phyloP scores from a whole-genome alignment of 2,113 vertebrate species.

The Datnioides undecimradiatus region DNA sequence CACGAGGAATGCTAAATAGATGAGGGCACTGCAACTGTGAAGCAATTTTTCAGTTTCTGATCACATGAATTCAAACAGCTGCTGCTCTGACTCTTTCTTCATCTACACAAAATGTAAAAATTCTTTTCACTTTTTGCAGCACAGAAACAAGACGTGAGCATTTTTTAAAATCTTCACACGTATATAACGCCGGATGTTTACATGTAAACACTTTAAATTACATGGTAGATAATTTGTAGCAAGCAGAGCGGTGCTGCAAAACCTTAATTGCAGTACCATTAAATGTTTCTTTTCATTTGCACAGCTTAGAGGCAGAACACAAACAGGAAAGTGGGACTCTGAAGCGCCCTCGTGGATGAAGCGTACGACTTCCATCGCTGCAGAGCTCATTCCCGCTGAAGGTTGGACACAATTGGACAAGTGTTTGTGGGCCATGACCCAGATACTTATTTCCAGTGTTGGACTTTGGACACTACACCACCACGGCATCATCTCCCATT shows the following conservation, averaged over 20 bases:
- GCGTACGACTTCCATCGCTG: conserved; percentile 67
- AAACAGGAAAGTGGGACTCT: not conserved
- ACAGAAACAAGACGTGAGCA: not conserved
- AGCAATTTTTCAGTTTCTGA: not conserved
- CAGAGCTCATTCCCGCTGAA: conserved; percentile 49
- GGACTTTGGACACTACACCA: conserved; percentile 40
- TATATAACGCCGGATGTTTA: not conserved
- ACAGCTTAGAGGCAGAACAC: not conserved
- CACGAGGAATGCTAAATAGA: not conserved
- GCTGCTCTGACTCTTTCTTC: not conserved
- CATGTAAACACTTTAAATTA: not conserved
- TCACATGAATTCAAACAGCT: conserved; percentile 1
- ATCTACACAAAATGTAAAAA: not conserved
- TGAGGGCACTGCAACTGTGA: not conserved
- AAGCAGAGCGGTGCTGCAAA: not conserved
- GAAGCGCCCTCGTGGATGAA: conserved; percentile 20
- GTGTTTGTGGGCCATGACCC: conserved; percentile 79
- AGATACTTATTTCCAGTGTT: conserved; percentile 69
- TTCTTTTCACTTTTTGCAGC: not conserved
- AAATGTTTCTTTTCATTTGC: not conserved
- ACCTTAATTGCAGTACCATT: not conserved
- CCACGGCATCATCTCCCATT: conserved; percentile 57
- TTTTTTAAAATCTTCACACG: not conserved
- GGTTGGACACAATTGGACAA: conserved; percentile 72
- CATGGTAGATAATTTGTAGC: not conserved